Evolutionary conservation across 1,140 invertebrate genomes (phyloP), one percentile per base, ranked within the genome.

Genomic region (Bombus breviceps): DNA sequence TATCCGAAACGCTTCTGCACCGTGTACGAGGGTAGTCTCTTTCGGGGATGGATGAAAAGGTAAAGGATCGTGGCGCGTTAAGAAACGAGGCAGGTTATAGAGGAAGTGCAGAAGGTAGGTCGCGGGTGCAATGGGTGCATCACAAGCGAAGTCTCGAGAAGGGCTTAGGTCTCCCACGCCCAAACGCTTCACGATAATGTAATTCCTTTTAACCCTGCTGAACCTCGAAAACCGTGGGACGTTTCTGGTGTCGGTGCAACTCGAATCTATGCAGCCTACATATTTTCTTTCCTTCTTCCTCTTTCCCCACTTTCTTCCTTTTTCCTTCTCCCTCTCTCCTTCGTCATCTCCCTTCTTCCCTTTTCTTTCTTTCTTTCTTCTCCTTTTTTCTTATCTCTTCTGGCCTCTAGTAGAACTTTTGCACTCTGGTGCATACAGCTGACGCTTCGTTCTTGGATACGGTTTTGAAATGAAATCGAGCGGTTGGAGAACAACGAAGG

Each of bases 181-280:
- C 90, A 89, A 92, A 92, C 90, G 90, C 92, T 91, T 92, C 91
- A 81, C 90, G 92, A 92, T 93, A 93, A 93, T 92, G 91, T 89
- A 91, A 86, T 86, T 93, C 90, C 91, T 93, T 93, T 93, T 91
- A 90, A 92, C 92, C 90, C 89, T 89, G 84, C 73, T 91, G 89
- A 93, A 92, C 90, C 74, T 83, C 74, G 83, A 87, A 90, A 92
- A 91, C 89, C 89, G 89, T 92, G 89, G 89, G 92, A 92, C 86
- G 86, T 83, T 85, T 85, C 77, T 71, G 85, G 47, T 37, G 76
- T 43, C 68, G 78, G 68, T 71, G 77, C 78, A 71, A 59, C 62
- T 41, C 87, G 86, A 80, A 89, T 64, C 64, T 53, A 57, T n/a
- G 5, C 73, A 73, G 78, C 37, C 64, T 81, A 71, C 74, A 62